phyloP scores from a whole-genome alignment of 1,140 invertebrate genomes.

The Pseudomyrmex flavicornis region DNA sequence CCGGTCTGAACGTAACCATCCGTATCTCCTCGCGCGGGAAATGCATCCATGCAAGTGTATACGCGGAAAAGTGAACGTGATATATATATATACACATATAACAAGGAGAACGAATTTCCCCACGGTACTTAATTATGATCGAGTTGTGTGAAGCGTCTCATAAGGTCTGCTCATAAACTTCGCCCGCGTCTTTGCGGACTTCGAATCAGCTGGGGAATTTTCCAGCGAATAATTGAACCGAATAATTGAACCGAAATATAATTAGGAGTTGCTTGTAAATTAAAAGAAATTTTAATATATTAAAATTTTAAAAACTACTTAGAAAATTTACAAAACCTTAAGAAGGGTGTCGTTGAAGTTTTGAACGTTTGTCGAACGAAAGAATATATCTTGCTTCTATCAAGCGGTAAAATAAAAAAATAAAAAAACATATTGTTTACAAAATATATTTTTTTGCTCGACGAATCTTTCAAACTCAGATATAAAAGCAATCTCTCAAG shows the following conservation, averaged over 20 bases:
- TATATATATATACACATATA: not conserved
- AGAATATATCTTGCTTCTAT: no score
- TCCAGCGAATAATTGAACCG: not conserved
- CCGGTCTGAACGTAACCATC: slow-evolving; percentile 16
- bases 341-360: no score
- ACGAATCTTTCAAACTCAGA: no score
- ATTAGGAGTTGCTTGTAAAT: not conserved
- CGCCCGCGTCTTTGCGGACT: slow-evolving; percentile 8
- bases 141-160: not conserved
- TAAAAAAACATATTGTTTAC: no score
- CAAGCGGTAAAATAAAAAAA: no score
- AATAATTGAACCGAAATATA: not conserved
- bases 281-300: not conserved
- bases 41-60: not conserved
- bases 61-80: not conserved
- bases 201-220: not conserved
- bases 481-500: no score
- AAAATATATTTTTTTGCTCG: no score
- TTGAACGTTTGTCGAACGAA: no score
- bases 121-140: slow-evolving; percentile 46
- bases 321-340: no score
- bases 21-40: slow-evolving; percentile 4
- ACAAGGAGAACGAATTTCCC: slow-evolving; percentile 26
- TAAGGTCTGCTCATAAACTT: not conserved
- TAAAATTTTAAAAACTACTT: no score